Percentiles rank a stretch among this genome's conserved stretches.
Evolutionary conservation across 2,888 invertebrate species (phyloP).

Genomic region (Nysson spinosus): DNA sequence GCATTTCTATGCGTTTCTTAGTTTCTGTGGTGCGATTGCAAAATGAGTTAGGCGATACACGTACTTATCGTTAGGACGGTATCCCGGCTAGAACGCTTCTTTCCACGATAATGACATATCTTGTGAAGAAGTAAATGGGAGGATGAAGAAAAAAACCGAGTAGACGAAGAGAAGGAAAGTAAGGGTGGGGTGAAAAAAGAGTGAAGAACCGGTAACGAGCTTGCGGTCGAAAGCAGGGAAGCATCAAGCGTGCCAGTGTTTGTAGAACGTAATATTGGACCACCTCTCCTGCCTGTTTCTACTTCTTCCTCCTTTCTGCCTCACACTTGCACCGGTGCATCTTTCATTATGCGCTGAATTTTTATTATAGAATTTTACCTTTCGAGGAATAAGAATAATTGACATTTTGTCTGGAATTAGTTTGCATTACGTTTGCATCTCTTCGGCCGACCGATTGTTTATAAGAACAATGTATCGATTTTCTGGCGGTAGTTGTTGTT

Average conservation of each 20-base stretch:
- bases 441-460: no score
- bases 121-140: constrained; percentile 12
- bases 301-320: constrained; percentile 7
- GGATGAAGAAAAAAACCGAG: constrained; percentile 14
- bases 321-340: not conserved
- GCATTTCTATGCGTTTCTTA: no score
- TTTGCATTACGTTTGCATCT: constrained; percentile 8
- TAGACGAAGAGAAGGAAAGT: constrained; percentile 12
- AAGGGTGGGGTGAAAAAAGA: constrained; percentile 22
- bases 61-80: not conserved
- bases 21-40: no score
- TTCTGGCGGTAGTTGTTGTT: no score
- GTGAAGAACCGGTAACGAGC: constrained; percentile 40
- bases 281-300: constrained; percentile 7
- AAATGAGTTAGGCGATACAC: not conserved
- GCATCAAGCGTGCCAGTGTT: constrained; percentile 22
- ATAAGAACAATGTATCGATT: no score
- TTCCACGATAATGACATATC: constrained; percentile 20
- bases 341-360: constrained; percentile 19
- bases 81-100: not conserved
- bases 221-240: constrained; percentile 35
- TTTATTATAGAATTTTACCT: constrained; percentile 14
- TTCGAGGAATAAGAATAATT: constrained; percentile 19
- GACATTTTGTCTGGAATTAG: constrained; percentile 1
- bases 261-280: constrained; percentile 33